phyloP scores from a whole-genome alignment of 1,140 invertebrate species.

The Wasmannia auropunctata region DNA sequence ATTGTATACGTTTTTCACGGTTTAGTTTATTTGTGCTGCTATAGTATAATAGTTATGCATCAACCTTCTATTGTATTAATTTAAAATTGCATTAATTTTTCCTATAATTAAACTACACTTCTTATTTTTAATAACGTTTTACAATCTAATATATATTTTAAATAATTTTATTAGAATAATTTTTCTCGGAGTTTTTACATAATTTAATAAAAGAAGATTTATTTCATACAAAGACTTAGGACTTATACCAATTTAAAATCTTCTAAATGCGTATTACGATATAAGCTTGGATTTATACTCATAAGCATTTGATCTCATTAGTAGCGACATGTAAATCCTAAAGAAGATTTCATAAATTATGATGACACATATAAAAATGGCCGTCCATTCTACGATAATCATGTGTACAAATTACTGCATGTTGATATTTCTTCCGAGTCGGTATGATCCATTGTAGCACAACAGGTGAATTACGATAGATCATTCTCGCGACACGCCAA shows the following conservation, averaged over 20 bases:
- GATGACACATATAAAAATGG: neutral
- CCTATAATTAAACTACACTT: neutral
- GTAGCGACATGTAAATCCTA: neutral
- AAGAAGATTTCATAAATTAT: neutral
- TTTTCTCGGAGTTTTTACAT: neutral
- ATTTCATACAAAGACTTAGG: neutral
- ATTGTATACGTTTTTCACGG: neutral
- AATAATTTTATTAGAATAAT: neutral
- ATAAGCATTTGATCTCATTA: neutral
- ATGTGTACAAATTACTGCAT: neutral
- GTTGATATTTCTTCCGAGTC: neutral
- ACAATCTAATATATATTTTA: neutral
- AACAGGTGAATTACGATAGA: constrained; percentile 21
- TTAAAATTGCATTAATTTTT: constrained; percentile 10
- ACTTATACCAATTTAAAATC: neutral
- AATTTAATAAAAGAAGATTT: neutral
- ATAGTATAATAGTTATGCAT: neutral
- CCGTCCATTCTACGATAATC: neutral
- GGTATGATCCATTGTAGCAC: neutral
- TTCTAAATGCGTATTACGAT: neutral
- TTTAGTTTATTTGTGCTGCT: neutral
- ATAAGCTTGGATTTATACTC: neutral
- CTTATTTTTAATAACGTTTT: neutral
- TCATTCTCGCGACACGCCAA: neutral
- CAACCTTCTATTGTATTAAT: neutral